These are phyloP conservation scores for Panurus biarmicus DNA, from an alignment of 2,113 vertebrate species.

Conservation along the genomic window DNA sequence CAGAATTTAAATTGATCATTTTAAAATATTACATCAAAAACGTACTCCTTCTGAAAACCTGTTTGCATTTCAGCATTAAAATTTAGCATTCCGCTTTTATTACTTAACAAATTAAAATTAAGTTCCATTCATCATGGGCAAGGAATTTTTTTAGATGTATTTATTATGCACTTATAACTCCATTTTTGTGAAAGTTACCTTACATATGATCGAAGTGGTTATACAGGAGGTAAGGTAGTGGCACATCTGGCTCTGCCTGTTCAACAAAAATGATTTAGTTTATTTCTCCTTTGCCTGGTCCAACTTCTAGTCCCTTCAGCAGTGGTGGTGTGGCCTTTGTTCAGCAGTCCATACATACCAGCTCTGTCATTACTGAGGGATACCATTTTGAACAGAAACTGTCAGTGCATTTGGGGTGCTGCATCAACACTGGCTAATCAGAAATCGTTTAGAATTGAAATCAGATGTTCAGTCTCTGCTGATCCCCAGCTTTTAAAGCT, in stretches of 20 bases:
- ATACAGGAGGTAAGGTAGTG: background rate
- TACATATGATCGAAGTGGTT: background rate
- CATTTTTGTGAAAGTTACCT: background rate
- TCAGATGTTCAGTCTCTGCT: background rate
- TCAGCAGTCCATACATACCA: background rate
- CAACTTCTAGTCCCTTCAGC: background rate
- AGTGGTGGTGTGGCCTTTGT: background rate
- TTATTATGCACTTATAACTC: conserved; percentile 3
- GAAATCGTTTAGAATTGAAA: background rate
- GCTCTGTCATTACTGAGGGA: background rate
- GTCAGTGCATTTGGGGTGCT: background rate
- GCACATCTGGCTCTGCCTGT: background rate
- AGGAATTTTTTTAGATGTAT: background rate
- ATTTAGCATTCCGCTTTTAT: background rate
- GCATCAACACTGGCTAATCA: background rate
- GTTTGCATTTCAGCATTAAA: background rate
- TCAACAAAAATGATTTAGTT: background rate
- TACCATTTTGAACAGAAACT: background rate
- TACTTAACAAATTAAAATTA: conserved; percentile 12
- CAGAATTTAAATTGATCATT: conserved; percentile 21
- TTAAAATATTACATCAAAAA: conserved; percentile 32
- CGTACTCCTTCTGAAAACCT: conserved; percentile 12
- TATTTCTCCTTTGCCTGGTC: conserved; percentile 2
- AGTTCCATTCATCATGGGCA: background rate
- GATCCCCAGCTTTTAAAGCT: background rate